Evolutionary conservation across 2,888 invertebrate genomes (phyloP).

Genomic region (Cerastoderma edule): DNA sequence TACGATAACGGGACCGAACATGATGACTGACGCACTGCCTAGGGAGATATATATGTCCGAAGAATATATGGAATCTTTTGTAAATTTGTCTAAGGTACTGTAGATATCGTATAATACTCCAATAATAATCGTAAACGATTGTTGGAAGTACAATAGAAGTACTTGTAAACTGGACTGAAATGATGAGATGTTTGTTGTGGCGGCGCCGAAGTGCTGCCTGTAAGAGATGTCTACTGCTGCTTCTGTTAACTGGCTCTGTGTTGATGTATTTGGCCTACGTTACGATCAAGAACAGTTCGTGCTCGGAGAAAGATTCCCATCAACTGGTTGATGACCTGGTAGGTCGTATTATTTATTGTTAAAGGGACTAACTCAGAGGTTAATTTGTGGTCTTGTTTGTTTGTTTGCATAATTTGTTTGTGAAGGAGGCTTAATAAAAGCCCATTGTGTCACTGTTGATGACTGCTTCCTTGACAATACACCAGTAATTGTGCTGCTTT

Average conservation of each 20-base stretch:
- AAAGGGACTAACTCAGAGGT: not conserved
- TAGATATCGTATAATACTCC: no score
- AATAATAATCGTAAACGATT: not conserved
- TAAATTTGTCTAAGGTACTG: no score
- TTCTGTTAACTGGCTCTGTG: not conserved
- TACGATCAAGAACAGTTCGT: not conserved
- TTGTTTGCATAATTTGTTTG: not conserved
- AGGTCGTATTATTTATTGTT: not conserved
- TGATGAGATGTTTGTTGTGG: slow-evolving; percentile 10
- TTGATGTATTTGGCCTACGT: not conserved
- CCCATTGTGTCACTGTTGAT: not conserved
- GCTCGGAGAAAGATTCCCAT: slow-evolving; percentile 13
- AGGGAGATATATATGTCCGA: no score
- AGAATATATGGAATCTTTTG: not conserved
- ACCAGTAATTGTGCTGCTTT: not conserved
- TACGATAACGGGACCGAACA: no score
- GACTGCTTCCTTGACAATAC: not conserved
- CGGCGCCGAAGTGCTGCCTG: not conserved
- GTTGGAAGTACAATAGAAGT: not conserved
- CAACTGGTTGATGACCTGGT: slow-evolving; percentile 7
- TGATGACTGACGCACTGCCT: no score
- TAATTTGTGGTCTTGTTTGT: not conserved
- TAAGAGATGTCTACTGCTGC: slow-evolving; percentile 7
- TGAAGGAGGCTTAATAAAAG: not conserved
- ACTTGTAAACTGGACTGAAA: not conserved